Conservation (phyloP, 2,797 vertebrate genomes). For the Champsocephalus esox region DNA sequence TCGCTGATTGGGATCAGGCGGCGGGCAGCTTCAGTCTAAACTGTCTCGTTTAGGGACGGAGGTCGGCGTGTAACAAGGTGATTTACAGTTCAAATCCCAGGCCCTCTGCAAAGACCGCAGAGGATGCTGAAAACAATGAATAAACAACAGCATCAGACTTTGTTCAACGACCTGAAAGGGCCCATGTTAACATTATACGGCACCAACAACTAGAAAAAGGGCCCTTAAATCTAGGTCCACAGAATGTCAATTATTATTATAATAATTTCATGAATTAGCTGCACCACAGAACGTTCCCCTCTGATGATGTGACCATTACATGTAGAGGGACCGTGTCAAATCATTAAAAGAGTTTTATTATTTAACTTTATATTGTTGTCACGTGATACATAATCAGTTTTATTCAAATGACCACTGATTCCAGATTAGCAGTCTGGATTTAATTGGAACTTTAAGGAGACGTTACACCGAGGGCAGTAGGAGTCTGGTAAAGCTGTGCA, state of each 20-base stretch:
- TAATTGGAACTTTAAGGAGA: too few species aligned
- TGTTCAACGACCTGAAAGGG: not conserved
- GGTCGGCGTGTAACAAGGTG: slow-evolving; percentile 27
- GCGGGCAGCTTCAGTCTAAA: slow-evolving; percentile 15
- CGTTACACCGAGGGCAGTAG: too few species aligned
- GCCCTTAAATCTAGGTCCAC: too few species aligned
- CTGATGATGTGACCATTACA: not conserved
- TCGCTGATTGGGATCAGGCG: slow-evolving; percentile 45
- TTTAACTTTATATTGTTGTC: not conserved
- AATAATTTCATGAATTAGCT: not conserved
- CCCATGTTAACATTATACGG: not conserved
- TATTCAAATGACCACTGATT: not conserved
- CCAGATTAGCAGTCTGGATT: too few species aligned
- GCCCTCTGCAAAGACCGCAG: slow-evolving; percentile 13
- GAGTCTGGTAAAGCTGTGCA: too few species aligned
- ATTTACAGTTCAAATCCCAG: slow-evolving; percentile 24
- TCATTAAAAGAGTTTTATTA: not conserved
- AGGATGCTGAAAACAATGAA: not conserved
- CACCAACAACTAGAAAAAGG: too few species aligned
- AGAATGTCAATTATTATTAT: not conserved
- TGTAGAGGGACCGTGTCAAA: not conserved
- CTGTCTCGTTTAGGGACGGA: slow-evolving; percentile 1
- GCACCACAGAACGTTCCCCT: not conserved
- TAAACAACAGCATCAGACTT: not conserved
- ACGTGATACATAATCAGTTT: not conserved